Evolutionary conservation across 2,113 vertebrate genomes (phyloP), one percentile per base, ranked within the genome.

Genomic region (Psephotus haematonotus): DNA sequence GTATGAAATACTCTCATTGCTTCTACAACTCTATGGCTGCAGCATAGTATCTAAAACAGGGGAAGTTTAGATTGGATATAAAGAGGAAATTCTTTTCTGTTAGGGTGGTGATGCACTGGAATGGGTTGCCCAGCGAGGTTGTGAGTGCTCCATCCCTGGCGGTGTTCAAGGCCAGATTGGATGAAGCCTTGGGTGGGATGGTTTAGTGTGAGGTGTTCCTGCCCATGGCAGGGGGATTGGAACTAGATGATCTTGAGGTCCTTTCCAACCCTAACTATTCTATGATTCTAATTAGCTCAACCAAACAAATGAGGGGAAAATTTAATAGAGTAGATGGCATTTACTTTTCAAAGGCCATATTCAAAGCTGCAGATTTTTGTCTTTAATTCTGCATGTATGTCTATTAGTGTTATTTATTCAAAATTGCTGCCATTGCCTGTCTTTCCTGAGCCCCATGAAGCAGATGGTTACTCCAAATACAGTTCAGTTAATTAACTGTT

Each of bases 21-120:
- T 86, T 75, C 53, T 70, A 14, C 49, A 65, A 7, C 18, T 49
- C 76, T 10, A 1, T 3, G 3, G 23, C 28, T 83, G 31, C 53
- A 64, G 74, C 31, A 52, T 0, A 0, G 0, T 35, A 29, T 60
- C 70, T 52, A 44, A 39, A 39, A 39, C 37, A 39, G 37, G 37
- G 37, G 37, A 39, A 39, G 37, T 39, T 39, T 39, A 39, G 37
- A 39, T 39, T 39, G 37, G 37, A 39, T 39, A 39, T 39, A 39
- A 39, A 10, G 37, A 39, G 37, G 37, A 39, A 39, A 39, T 39
- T 39, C 37, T 39, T 39, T 39, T 10, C 37, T 39, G 37, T 39
- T 39, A 39, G 9, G 37, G 37, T 39, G 37, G 37, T 39, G 37
- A 39, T 9, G 37, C 37, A 39, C 37, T 39, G 37, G 37, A 39